phyloP scores from a whole-genome alignment of 2,797 vertebrate species.

The Myotis findleyi region DNA sequence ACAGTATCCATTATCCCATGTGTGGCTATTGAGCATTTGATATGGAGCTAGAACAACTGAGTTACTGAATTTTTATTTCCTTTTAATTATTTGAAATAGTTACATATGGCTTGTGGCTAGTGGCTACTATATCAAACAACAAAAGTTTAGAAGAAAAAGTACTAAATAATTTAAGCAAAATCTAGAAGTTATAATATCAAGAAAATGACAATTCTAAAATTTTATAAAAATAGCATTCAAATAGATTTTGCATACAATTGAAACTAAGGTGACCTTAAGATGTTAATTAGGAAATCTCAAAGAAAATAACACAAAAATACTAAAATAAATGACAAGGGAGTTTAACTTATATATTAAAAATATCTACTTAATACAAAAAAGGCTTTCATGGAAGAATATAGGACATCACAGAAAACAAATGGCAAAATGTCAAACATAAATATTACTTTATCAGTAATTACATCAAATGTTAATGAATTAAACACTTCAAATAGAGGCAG shows the following conservation, averaged over 20 bases:
- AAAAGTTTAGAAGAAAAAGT: background rate
- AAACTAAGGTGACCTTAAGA: background rate
- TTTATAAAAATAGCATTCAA: background rate
- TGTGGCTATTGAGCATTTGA: background rate
- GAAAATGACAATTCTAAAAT: background rate
- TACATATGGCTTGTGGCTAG: background rate
- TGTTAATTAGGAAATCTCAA: background rate
- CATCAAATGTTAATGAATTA: background rate
- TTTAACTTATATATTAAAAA: background rate
- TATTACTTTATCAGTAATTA: background rate
- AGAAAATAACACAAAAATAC: background rate
- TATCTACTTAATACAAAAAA: background rate
- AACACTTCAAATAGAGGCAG: background rate
- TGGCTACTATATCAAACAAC: too few relatives aligned
- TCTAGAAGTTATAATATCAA: background rate
- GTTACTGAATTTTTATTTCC: background rate
- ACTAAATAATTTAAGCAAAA: background rate
- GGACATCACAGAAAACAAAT: background rate
- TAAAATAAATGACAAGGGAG: background rate
- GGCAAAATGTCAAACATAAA: background rate
- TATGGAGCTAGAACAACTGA: background rate
- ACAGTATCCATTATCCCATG: background rate
- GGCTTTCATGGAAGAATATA: background rate
- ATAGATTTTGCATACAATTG: background rate
- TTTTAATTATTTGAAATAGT: background rate